Evolutionary conservation across 2,797 vertebrate species (phyloP).

Genomic region (Channallabes apus): DNA sequence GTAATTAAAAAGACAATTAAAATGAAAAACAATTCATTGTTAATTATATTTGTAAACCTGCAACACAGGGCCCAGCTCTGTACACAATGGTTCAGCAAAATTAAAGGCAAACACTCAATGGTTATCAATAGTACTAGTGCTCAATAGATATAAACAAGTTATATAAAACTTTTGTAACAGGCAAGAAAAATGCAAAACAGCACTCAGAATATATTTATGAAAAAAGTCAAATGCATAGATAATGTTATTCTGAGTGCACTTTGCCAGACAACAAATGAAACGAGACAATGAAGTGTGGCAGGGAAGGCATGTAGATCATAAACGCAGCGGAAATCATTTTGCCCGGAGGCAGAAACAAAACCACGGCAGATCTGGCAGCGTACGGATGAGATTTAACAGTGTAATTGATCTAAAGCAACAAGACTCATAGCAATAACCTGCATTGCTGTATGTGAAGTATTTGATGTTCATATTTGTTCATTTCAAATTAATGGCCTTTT

Average conservation of each 20-base stretch:
- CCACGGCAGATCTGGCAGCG: background rate
- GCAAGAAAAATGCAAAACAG: background rate
- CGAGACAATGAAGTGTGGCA: background rate
- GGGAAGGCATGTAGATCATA: background rate
- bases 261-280: constrained; percentile 4
- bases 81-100: background rate
- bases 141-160: background rate
- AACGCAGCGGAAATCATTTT: background rate
- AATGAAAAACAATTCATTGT: background rate
- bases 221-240: background rate
- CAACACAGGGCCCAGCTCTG: background rate
- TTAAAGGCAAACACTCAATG: background rate
- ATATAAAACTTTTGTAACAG: background rate
- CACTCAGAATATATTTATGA: background rate
- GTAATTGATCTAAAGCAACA: background rate
- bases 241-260: background rate
- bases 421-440: background rate
- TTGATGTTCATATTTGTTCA: background rate
- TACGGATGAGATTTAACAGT: background rate
- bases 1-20: background rate
- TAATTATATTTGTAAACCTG: background rate
- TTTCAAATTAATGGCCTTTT: background rate
- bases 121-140: no score
- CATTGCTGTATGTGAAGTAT: background rate
- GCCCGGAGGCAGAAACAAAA: background rate